Base-by-base conservation (phyloP, 2,113 vertebrate genomes). In the Bettongia penicillata region DNA sequence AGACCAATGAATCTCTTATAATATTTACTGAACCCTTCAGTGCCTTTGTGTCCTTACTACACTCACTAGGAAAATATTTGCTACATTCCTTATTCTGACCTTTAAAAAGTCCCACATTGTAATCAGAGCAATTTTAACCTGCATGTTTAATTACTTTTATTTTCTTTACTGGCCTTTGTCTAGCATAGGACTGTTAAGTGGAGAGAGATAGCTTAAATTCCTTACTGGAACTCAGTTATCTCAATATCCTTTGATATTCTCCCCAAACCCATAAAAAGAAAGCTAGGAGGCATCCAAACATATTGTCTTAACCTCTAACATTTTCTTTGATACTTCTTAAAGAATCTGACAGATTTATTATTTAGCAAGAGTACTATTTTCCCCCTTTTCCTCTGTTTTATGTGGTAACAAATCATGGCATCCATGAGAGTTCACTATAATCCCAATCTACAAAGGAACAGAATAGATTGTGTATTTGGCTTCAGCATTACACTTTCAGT, bases 111-210 rank as follows among this genome's bases (percentile, higher is more conserved):
- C 96, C 92, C 26, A 94, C 90, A 24, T 92, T 91, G 49, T n/a
- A 96, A 51, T 96, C 37, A 19, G 94, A 97, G 95, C 91, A 93
- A 55, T 97, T 97, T 97, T 94, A 90, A 89, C 52, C 92, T 97
- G 55, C 95, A 93, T 94, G 95, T 57, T 57, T 94, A 90, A 2
- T 97, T 97, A 96, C 89, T 47, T 97, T 96, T 84, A 96, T 95
- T 97, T 97, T 97, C 92, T 97, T 97, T 91, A 94, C 61, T 91
- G 94, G 94, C 96, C 97, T 77, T 97, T 97, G 93, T 77, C 93
- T 53, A 2, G 94, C 51, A 94, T 53, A 68, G 19, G 94, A 95
- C 77, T 90, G 51, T 96, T 94, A 95, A 94, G 91, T 97, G 94
- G 92, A 92, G 97, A 95, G 49, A 95, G 92, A 96, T 95, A 50